Conservation (phyloP, 2,888 invertebrate genomes). For the Tenthredo livida region DNA sequence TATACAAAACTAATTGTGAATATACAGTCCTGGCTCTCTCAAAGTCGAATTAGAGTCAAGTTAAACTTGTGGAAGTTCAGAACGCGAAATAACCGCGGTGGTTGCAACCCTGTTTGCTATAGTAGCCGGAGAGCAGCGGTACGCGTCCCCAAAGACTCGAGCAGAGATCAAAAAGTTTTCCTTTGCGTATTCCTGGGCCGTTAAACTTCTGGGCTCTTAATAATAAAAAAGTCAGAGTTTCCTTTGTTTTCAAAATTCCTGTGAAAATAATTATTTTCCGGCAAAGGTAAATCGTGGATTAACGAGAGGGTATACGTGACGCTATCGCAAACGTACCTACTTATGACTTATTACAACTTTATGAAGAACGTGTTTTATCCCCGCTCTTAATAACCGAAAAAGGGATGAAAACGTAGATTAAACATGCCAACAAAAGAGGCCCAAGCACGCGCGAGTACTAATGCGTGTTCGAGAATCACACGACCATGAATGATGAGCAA, state of each 20-base stretch:
- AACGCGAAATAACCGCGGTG: not conserved
- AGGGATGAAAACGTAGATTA: constrained; percentile 20
- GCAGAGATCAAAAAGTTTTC: constrained; percentile 24
- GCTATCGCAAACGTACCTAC: constrained; percentile 9
- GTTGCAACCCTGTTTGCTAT: constrained; percentile 8
- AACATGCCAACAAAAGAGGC: not conserved
- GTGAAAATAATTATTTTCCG: constrained; percentile 10
- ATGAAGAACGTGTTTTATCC: constrained; percentile 35
- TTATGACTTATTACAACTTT: constrained; percentile 27
- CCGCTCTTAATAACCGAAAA: not conserved
- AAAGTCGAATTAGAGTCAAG: constrained; percentile 4
- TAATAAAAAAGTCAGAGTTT: not conserved
- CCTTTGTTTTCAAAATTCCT: constrained; percentile 20
- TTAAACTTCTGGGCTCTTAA: constrained; percentile 16
- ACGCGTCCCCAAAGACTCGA: constrained; percentile 26
- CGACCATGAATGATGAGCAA: constrained; percentile 23
- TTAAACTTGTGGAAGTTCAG: constrained; percentile 7
- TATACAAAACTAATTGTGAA: not conserved
- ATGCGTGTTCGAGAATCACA: constrained; percentile 42
- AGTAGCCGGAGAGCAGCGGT: not conserved
- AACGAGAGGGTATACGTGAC: constrained; percentile 31
- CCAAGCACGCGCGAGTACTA: constrained; percentile 16
- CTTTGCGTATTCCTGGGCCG: constrained; percentile 18
- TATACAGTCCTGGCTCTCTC: not conserved
- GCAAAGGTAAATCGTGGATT: constrained; percentile 25